Conservation (phyloP, 1,140 invertebrate genomes). For the Lysiphlebus fabarum region DNA sequence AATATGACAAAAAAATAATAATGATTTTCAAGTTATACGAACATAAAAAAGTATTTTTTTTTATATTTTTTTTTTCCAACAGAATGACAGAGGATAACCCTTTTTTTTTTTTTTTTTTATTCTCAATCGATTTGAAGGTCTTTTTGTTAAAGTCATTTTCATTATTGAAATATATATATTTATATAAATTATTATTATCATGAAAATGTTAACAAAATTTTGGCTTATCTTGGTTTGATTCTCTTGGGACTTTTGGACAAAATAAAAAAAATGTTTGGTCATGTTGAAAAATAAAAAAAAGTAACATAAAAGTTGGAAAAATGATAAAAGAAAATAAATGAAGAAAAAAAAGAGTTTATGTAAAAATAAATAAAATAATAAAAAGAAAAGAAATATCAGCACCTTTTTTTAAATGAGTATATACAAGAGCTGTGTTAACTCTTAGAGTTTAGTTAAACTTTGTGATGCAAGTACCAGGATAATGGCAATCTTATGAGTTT, state of each 20-base stretch:
- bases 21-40: too few species aligned
- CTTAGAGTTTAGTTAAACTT: too few species aligned
- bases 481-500: slow-evolving; percentile 43
- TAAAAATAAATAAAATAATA: too few species aligned
- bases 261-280: too few species aligned
- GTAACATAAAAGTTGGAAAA: slow-evolving; percentile 2
- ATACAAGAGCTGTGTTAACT: too few species aligned
- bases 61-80: not conserved
- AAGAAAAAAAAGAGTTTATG: too few species aligned
- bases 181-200: slow-evolving; percentile 24
- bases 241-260: not conserved
- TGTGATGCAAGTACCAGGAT: slow-evolving; percentile 32
- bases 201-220: slow-evolving; percentile 32
- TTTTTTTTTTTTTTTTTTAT: too few species aligned
- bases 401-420: too few species aligned
- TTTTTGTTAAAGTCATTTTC: too few species aligned
- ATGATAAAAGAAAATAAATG: not conserved
- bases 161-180: too few species aligned
- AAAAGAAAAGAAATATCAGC: too few species aligned
- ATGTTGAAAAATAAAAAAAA: slow-evolving; percentile 12
- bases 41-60: too few species aligned
- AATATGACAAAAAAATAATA: not conserved
- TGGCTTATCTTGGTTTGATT: slow-evolving; percentile 27
- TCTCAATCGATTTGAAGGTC: not conserved
- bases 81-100: not conserved